phyloP scores from a whole-genome alignment of 2,113 vertebrate species.

The Ceyx melanurus region DNA sequence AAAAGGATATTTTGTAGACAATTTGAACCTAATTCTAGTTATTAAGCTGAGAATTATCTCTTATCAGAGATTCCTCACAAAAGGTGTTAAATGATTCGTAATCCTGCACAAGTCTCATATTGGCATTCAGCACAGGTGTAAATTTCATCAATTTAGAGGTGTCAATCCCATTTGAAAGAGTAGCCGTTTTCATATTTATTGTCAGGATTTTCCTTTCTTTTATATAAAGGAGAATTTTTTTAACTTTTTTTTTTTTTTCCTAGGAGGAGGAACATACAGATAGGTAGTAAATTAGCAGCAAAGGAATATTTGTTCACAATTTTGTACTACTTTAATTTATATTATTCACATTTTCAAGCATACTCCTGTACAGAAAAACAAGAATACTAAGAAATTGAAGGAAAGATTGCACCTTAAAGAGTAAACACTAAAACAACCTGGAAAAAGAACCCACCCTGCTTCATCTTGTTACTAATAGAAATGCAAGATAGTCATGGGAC shows the following conservation, averaged over 20 bases:
- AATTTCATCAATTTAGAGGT: too few species aligned
- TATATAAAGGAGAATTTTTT: neutral
- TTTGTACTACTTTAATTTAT: neutral
- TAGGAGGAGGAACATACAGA: neutral
- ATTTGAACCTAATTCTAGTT: neutral
- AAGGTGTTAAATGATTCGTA: too few species aligned
- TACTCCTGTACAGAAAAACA: neutral
- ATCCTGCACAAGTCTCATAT: too few species aligned
- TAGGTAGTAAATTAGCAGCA: neutral
- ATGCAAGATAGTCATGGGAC: neutral
- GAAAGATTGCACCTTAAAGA: neutral
- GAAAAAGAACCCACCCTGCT: neutral
- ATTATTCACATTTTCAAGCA: neutral
- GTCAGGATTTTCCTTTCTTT: neutral
- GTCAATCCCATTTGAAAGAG: too few species aligned
- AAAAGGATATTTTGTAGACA: neutral
- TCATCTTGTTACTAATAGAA: neutral
- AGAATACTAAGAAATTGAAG: neutral
- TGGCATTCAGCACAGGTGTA: too few species aligned
- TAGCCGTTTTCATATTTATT: neutral
- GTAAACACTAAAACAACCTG: neutral
- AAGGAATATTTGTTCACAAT: neutral
- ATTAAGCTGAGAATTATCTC: neutral
- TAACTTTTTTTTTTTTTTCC: too few species aligned
- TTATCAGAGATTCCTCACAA: too few species aligned